Conservation (phyloP, 2,113 vertebrate species). For the Gobio gobio region DNA sequence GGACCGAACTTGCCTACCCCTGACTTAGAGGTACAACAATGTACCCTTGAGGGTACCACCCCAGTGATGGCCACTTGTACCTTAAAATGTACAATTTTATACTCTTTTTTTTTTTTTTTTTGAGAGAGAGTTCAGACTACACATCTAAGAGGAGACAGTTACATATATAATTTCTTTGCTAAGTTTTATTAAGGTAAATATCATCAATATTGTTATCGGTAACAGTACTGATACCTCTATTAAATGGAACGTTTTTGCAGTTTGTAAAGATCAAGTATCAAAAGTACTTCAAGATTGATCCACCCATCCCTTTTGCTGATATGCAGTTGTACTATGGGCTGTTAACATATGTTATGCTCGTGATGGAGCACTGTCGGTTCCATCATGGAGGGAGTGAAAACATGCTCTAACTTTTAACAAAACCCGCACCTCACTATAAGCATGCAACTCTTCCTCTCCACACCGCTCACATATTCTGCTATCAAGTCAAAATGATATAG, state of each 20-base stretch:
- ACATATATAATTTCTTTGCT: neutral
- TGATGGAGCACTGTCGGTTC: neutral
- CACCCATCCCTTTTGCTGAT: neutral
- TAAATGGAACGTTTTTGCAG: neutral
- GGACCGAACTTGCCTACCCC: too few relatives aligned
- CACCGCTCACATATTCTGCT: neutral
- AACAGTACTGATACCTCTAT: neutral
- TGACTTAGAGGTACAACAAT: too few relatives aligned
- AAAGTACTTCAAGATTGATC: neutral
- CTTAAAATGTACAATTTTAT: too few relatives aligned
- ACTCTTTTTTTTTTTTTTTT: too few relatives aligned
- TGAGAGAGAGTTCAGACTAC: too few relatives aligned
- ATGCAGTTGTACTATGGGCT: constrained; percentile 1
- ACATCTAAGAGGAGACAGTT: too few relatives aligned
- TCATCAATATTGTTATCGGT: neutral
- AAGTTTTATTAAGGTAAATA: neutral
- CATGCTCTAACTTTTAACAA: neutral
- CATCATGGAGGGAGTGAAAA: neutral
- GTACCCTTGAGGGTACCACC: too few relatives aligned
- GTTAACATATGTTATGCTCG: constrained; percentile 3
- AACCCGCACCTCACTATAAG: neutral
- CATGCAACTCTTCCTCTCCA: neutral
- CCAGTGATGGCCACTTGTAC: too few relatives aligned
- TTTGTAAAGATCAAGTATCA: neutral
- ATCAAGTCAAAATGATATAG: neutral